Conservation (phyloP, 2,888 invertebrate species). For the Mythimna lalbum region DNA sequence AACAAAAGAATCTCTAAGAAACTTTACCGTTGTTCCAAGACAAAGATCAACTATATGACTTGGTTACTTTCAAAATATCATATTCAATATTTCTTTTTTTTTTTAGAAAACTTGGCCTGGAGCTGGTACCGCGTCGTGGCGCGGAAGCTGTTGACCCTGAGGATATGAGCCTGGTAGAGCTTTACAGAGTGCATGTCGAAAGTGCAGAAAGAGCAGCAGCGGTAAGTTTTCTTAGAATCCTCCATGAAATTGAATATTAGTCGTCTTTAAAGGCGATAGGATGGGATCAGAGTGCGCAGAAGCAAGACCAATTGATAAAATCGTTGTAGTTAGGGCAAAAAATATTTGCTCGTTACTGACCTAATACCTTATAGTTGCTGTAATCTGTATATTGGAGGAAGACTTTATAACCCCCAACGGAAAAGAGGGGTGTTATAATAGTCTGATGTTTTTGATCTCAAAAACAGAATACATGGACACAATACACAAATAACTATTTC, state of each 20-base stretch:
- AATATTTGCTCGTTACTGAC: too few relatives aligned
- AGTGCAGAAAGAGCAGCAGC: conserved; percentile 94
- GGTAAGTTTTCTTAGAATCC: conserved; percentile 88
- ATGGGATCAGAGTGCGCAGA: background rate
- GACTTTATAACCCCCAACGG: too few relatives aligned
- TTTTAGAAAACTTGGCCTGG: conserved; percentile 96
- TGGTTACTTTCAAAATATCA: background rate
- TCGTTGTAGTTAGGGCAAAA: background rate
- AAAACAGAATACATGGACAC: too few relatives aligned
- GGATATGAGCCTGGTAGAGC: conserved; percentile 96
- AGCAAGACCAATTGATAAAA: background rate
- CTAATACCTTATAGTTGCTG: too few relatives aligned
- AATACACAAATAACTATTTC: too few relatives aligned
- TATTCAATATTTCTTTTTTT: conserved; percentile 54
- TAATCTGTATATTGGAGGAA: too few relatives aligned
- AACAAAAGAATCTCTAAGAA: background rate
- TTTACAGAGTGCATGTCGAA: conserved; percentile 95
- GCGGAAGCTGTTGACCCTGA: conserved; percentile 97
- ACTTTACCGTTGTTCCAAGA: too few relatives aligned
- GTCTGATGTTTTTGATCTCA: too few relatives aligned
- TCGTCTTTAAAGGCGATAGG: too few relatives aligned
- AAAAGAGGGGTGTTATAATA: too few relatives aligned
- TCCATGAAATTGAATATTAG: background rate
- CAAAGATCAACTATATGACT: background rate
- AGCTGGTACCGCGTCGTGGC: conserved; percentile 97